Conservation (phyloP, 2,113 vertebrate genomes). For the Setophaga coronata region DNA sequence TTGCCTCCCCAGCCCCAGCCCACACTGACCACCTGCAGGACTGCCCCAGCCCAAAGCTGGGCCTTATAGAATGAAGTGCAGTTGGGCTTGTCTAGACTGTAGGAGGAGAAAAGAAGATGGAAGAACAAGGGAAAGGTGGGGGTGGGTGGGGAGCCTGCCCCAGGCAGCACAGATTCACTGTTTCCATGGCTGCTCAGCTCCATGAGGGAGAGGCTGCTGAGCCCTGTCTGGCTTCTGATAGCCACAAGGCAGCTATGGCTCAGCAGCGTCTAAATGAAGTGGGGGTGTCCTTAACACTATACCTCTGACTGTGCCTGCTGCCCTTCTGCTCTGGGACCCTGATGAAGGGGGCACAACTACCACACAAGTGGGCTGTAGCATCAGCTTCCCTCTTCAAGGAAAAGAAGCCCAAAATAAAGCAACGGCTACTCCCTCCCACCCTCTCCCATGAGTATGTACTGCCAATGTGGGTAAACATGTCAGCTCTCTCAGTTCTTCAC, state of each 20-base stretch:
- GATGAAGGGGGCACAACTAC: not conserved
- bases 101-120: not conserved
- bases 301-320: not conserved
- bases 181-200: not conserved
- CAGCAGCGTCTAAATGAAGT: not conserved
- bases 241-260: not conserved
- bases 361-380: not conserved
- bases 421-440: not conserved
- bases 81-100: not conserved
- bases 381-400: not conserved
- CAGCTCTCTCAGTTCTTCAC: not conserved
- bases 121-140: not conserved
- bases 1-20: not conserved
- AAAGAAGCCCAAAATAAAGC: not conserved
- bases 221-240: not conserved
- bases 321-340: not conserved
- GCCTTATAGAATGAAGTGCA: not conserved
- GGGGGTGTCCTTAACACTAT: fast-evolving
- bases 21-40: not conserved
- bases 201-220: not conserved
- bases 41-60: fast-evolving
- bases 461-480: not conserved
- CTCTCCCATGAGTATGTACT: not conserved
- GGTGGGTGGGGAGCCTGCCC: not conserved
- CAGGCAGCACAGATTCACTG: fast-evolving